A percentile compares a stretch with the other conserved stretches of the same genome.
These are phyloP conservation scores for Schizopygopsis pylzovi DNA, from an alignment of 2,797 vertebrate species.

Conservation along the genomic window DNA sequence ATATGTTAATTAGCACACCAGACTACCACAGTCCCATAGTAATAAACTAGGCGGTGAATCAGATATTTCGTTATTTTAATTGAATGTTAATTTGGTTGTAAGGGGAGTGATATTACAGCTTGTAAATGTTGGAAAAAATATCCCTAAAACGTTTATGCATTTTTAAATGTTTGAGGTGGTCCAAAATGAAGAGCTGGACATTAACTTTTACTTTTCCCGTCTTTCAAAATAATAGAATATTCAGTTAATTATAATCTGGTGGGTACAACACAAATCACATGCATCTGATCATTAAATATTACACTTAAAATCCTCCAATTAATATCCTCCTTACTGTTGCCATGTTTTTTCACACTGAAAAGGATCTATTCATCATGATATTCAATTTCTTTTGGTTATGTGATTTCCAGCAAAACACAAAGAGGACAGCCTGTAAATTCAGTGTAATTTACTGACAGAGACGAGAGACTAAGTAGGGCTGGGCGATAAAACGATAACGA, in stretches of 20 bases:
- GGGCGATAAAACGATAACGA: too few species aligned
- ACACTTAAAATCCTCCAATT: background rate
- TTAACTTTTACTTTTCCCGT: background rate
- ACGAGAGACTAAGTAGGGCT: background rate
- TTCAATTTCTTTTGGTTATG: background rate
- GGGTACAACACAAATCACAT: background rate
- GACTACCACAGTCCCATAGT: background rate
- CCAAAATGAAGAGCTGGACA: background rate
- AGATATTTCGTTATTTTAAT: background rate
- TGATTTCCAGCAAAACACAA: background rate
- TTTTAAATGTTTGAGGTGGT: background rate
- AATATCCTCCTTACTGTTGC: background rate
- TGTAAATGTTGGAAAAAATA: too few species aligned
- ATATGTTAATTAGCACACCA: background rate
- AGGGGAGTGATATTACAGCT: background rate
- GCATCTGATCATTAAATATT: background rate
- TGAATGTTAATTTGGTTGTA: too few species aligned
- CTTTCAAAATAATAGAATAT: conserved; percentile 5
- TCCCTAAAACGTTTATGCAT: background rate
- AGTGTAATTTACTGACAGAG: background rate
- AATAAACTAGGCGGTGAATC: background rate
- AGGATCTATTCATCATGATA: background rate
- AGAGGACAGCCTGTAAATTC: background rate
- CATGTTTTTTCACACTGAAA: background rate
- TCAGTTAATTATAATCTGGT: background rate